Percentiles rank a stretch among this genome's conserved stretches.
phyloP scores from a whole-genome alignment of 2,113 vertebrate genomes.

The Nematolebias whitei region DNA sequence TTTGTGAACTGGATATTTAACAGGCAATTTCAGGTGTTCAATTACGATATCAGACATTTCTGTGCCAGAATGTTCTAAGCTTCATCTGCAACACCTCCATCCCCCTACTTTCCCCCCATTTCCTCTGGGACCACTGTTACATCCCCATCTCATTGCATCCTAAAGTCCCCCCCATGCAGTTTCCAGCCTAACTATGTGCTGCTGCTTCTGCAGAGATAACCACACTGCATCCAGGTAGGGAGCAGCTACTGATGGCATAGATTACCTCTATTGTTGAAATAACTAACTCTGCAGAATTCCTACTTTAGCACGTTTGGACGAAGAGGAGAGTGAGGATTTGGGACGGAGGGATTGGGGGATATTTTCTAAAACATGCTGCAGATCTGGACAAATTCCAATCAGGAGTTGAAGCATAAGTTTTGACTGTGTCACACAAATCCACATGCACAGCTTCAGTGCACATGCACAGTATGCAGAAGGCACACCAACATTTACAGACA shows the following conservation, averaged over 20 bases:
- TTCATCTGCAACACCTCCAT: constrained; percentile 35
- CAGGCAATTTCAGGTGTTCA: constrained; percentile 68
- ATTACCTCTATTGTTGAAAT: constrained; percentile 82
- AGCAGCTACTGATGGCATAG: constrained; percentile 79
- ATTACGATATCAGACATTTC: constrained; percentile 58
- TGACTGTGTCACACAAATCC: constrained; percentile 55
- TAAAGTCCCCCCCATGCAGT: constrained; percentile 60
- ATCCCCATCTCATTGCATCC: constrained; percentile 61
- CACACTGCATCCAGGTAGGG: constrained; percentile 72
- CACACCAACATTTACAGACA: background rate
- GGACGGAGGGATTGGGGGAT: constrained; percentile 65
- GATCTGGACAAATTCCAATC: constrained; percentile 72
- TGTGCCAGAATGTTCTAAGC: constrained; percentile 42
- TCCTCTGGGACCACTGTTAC: constrained; percentile 52
- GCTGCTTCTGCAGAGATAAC: constrained; percentile 81
- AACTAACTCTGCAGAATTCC: constrained; percentile 81
- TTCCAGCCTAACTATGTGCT: constrained; percentile 59
- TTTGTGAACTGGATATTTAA: constrained; percentile 70
- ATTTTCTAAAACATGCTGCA: constrained; percentile 53
- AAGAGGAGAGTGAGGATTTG: constrained; percentile 67
- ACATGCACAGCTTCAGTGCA: constrained; percentile 11
- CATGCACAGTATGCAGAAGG: constrained; percentile 1
- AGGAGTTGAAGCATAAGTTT: constrained; percentile 67
- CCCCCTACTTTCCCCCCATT: constrained; percentile 49
- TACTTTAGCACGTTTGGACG: constrained; percentile 79